Conservation (phyloP, 2,113 vertebrate genomes). For the Phyllopteryx taeniolatus region DNA sequence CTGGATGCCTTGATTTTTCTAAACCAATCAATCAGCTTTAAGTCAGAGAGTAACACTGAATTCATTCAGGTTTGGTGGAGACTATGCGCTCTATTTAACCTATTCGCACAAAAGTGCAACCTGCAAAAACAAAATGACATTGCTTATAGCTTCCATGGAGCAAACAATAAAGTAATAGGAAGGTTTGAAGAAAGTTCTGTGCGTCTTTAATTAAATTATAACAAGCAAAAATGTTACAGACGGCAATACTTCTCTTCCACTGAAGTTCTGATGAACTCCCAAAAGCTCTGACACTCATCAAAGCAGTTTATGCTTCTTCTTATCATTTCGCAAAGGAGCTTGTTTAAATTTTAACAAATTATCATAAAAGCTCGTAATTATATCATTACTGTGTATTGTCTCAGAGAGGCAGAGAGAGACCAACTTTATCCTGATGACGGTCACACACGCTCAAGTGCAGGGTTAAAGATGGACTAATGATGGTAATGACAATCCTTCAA, state of each 20-base stretch:
- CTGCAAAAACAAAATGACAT: neutral
- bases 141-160: neutral
- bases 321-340: neutral
- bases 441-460: neutral
- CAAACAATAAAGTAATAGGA: neutral
- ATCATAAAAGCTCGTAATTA: neutral
- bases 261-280: neutral
- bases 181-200: neutral
- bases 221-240: neutral
- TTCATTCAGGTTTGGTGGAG: no score
- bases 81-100: neutral
- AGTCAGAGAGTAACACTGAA: neutral
- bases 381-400: neutral
- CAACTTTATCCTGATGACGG: neutral
- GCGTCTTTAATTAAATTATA: conserved; percentile 2
- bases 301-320: neutral
- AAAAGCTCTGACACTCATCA: neutral
- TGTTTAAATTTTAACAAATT: neutral
- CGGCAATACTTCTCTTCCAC: neutral
- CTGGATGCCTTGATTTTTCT: neutral
- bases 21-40: neutral
- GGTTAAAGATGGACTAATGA: neutral
- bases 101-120: neutral
- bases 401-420: neutral
- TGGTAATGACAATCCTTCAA: neutral